Base-by-base conservation (phyloP, 2,888 invertebrate genomes). In the Aspidiotus destructor region DNA sequence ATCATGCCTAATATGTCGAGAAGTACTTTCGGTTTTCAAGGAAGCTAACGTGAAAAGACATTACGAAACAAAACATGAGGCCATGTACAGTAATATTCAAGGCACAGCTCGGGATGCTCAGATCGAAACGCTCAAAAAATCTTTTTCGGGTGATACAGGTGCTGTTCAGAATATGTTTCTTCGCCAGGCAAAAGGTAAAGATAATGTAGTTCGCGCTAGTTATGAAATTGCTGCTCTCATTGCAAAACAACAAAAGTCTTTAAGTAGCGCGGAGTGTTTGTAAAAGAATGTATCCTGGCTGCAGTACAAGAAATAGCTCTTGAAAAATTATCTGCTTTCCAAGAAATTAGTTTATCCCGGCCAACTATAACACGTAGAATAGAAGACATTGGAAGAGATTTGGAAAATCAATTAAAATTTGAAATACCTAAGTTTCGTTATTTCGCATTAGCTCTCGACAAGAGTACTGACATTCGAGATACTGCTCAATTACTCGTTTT, bases 51-150 rank as follows among this genome's bases (percentile, higher is more conserved):
- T 71, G 62, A 70, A 69, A 62, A 70, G 70, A 40, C 71, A 72
- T 70, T 70, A 72, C 55, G 72, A 72, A 71, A 70, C 72, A 69
- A 73, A 73, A 67, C 71, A 71, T 58, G 58, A 65, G 42, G 48
- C n/a, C 3, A 6, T n/a, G n/a, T 48, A 48, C 48, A n/a, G 48
- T 48, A 48, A 11, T 3, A 48, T 48, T 48, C 48, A 48, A 48
- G 48, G 48, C 6, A n/a, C 48, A 2, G 11, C 48, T 48, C 48
- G 48, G 6, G 6, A 48, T 48, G 6, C 6, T 6, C 48, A 48
- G 48, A n/a, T 48, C 1, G 44, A 65, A 57, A 40, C 41, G 55
- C 55, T 63, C 41, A 63, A 63, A 63, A 55, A 63, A 65, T 48
- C 48, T 2, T 48, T 48, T 48, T 6, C 48, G 6, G 6, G 6